Base-by-base conservation (phyloP, 2,888 invertebrate genomes). In the Cordilura impudica region DNA sequence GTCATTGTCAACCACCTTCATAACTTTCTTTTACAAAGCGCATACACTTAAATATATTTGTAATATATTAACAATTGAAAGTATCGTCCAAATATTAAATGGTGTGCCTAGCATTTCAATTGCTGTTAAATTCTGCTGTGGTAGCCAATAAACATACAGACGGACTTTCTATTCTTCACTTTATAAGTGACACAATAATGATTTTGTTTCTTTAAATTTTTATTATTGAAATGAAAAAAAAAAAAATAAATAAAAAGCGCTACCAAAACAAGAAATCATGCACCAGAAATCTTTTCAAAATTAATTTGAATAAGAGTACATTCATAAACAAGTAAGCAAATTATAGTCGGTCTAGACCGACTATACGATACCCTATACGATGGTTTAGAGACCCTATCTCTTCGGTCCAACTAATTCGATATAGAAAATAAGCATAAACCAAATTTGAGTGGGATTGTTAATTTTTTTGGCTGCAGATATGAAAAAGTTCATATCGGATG, bases 21-120 rank as follows among this genome's bases (percentile, higher is more conserved):
- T 18, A 16, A 16, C 58, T 39, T 39, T 39, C 35, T 39, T 39
- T 35, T 35, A 12, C 12, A 12, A 35, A 8, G 10, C 0, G 12
- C 10, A 8, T 1, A 35, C 0, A 10, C 10, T 12, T 1, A 35
- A 1, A n/a, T 2, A 39, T 39, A n/a, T 39, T 39, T 39, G 1
- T 4, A n/a, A n/a, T n/a, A n/a, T n/a, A 12, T n/a, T 4, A 56
- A 54, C n/a, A 54, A 67, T 29, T 71, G 49, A 78, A 60, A 65
- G 65, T 66, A 54, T 23, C 19, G 10, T 43, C 23, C 45, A 63
- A 71, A 58, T n/a, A n/a, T 63, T 26, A 49, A 49, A 51, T 51
- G 35, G 66, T 61, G 67, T 65, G 75, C 63, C 29, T 29, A 74
- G 78, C 78, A 78, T 78, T 70, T 78, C 70, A 78, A 78, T 78